Base-by-base conservation (phyloP, 2,888 invertebrate species). In the Callyntrura guangdongensis region DNA sequence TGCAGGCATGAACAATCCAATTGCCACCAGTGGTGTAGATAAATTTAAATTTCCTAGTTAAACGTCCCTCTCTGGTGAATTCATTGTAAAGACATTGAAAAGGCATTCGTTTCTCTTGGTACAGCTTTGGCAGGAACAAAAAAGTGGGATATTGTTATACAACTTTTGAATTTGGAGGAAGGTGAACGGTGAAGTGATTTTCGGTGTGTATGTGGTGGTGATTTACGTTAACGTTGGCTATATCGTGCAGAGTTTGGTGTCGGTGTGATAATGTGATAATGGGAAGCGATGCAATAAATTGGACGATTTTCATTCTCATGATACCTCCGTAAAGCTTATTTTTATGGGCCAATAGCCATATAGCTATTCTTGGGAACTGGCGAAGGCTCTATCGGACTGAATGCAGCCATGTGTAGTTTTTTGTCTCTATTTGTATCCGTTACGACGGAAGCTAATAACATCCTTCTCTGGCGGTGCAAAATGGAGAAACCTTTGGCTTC, bases 271-370 rank as follows among this genome's bases (percentile, higher is more conserved):
- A 11, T 25, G 64, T 64, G 64, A 64, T 64, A 25, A 25, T 64
- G 64, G 22, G 22, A 64, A 64, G 6, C 11, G 64, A 25, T 64
- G 64, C 64, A 25, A 9, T 12, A 25, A 64, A 25, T n/a, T 22
- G 25, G 25, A 22, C 25, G 8, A 64, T 64, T 64, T 25, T 64
- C 25, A 64, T 64, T 64, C n/a, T n/a, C 64, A 64, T 64, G 64
- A 8, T 22, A 64, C 11, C 9, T 8, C 11, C 64, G 22, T 11
- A 25, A 11, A 6, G n/a, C 22, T 64, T 64, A 25, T 22, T 64
- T 64, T 64, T 64, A 64, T 22, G 9, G 22, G 59, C 59, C 14
- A 14, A 59, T 59, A 59, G 14, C n/a, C 61, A 61, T 17, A 61
- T 20, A 61, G n/a, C 20, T 61, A 20, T 20, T 61, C 20, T 36